Evolutionary conservation across 2,888 invertebrate species (phyloP), one percentile per base, ranked within the genome.

Genomic region (Biston betularia): DNA sequence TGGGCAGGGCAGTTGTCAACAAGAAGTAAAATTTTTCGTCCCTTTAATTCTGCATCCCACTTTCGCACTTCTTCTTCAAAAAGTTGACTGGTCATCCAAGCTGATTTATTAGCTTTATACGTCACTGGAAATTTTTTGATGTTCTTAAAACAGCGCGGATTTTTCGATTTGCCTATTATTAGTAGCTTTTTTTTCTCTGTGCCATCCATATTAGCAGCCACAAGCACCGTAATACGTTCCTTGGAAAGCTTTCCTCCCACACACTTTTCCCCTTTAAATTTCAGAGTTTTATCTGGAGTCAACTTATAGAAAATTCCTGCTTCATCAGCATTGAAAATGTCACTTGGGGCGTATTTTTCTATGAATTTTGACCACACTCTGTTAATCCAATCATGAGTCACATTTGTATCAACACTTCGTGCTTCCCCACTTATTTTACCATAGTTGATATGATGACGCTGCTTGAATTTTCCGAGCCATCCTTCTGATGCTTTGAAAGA

Each of bases 41-140:
- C 65, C 50, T 53, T 68, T 52, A 72, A 77, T 68, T 70, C 67
- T 69, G 69, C 73, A 75, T 72, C 72, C 82, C 81, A 74, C 70
- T 56, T 64, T 60, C 76, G 70, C 34, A 83, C 56, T 68, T 73
- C 67, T 69, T 62, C 69, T 46, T 55, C 63, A 68, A 72, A 74
- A 72, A 74, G 65, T n/a, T 70, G 67, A 24, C 68, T 69, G 54
- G 80, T 85, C 83, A 88, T 85, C 85, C 85, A 85, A n/a, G 83
- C 76, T 66, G 68, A 82, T 58, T 52, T 72, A 63, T 83, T 84
- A 44, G 56, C 68, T 62, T 69, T 67, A 68, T 72, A 74, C 33
- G 50, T 56, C 44, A 72, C 74, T 44, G 68, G 69, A 59, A 74
- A 53, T 50, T 63, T 58, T 35, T 60, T 55, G 54, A 71, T 57